Evolutionary conservation across 2,888 invertebrate genomes (phyloP).

Genomic region (Himalopsyche kuldschensis): DNA sequence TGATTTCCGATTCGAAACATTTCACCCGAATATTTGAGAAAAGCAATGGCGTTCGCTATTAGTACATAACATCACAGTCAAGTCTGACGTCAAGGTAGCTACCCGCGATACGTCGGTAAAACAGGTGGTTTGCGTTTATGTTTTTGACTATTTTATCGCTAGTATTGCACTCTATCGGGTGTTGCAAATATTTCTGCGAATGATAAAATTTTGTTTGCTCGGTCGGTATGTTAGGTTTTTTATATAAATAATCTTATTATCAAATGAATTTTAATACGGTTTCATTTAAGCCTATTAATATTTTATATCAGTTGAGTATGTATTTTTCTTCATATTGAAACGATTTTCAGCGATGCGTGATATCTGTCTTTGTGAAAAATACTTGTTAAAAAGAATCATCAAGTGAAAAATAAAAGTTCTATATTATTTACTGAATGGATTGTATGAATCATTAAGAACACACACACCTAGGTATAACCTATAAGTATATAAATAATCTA

Average conservation of each 20-base stretch:
- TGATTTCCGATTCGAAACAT: conserved; percentile 64
- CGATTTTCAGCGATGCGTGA: no score
- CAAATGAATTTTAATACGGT: background rate
- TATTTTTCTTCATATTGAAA: no score
- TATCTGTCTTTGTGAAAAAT: no score
- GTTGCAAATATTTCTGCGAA: background rate
- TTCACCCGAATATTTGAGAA: conserved; percentile 61
- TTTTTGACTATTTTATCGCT: background rate
- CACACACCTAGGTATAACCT: no score
- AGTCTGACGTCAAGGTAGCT: conserved; percentile 31
- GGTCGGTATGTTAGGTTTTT: background rate
- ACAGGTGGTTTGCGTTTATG: conserved; percentile 24
- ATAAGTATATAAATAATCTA: no score
- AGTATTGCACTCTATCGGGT: background rate
- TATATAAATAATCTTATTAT: background rate
- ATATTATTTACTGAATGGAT: no score
- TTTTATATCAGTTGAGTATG: no score
- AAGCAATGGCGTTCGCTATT: conserved; percentile 62
- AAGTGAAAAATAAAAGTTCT: no score
- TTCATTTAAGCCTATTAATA: no score
- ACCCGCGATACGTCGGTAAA: conserved; percentile 24
- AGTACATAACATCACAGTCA: conserved; percentile 58
- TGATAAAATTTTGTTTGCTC: background rate
- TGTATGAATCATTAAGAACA: no score
- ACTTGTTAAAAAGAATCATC: no score